A percentile compares a stretch with the other conserved stretches of the same genome.
Conservation (phyloP, 2,797 vertebrate species). For the Decapterus maruadsi region DNA sequence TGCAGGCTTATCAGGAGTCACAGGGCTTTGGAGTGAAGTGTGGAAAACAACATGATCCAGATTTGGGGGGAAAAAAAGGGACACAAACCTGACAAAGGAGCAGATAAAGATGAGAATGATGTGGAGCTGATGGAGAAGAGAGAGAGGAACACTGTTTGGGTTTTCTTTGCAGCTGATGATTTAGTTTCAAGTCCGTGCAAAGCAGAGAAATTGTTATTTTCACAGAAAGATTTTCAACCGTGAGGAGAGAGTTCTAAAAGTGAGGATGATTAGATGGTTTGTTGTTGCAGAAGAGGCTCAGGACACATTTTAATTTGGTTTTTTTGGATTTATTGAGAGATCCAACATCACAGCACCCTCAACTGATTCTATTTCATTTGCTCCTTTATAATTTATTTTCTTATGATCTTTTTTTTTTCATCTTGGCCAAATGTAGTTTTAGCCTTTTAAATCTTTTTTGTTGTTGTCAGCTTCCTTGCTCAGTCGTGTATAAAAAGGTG, state of each 20-base stretch:
- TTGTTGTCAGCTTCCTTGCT: no score
- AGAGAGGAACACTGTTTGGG: background rate
- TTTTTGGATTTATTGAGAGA: slow-evolving; percentile 17
- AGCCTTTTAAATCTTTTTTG: no score
- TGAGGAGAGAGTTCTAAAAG: slow-evolving; percentile 9
- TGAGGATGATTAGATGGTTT: slow-evolving; percentile 35
- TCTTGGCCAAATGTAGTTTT: no score
- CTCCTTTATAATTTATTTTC: no score
- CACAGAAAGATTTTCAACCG: slow-evolving; percentile 28
- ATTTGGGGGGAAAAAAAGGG: background rate
- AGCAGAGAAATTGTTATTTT: slow-evolving; percentile 23
- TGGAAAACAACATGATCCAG: background rate
- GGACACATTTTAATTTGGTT: slow-evolving; percentile 22
- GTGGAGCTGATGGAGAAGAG: slow-evolving; percentile 6
- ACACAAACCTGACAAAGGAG: background rate
- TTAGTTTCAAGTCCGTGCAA: slow-evolving; percentile 17
- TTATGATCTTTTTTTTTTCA: no score
- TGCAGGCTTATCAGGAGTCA: slow-evolving; percentile 9
- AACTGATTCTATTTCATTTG: no score
- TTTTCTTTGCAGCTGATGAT: background rate
- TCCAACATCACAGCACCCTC: background rate
- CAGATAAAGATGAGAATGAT: background rate
- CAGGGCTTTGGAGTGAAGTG: background rate
- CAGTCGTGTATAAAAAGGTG: no score
- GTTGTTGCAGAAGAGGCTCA: slow-evolving; percentile 25